Conservation (phyloP, 2,113 vertebrate species). For the Sitta europaea region DNA sequence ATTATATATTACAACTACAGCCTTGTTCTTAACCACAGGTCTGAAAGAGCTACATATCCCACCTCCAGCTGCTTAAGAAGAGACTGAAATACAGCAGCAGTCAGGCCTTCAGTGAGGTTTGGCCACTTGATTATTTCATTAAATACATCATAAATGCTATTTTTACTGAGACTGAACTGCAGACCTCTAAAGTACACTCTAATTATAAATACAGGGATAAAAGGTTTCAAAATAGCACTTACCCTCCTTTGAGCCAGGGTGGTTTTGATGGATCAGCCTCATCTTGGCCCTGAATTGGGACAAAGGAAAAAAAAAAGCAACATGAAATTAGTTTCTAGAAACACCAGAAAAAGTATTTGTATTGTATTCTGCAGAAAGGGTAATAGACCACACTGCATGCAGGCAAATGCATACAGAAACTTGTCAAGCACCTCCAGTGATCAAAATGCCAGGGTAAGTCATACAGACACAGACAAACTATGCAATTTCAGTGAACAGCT, state of each 20-base stretch:
- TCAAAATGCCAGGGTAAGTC: background rate
- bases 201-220: background rate
- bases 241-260: constrained; percentile 91
- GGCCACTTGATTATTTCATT: background rate
- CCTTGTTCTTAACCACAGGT: background rate
- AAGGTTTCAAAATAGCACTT: constrained; percentile 58
- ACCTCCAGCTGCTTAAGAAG: background rate
- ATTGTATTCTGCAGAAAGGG: background rate
- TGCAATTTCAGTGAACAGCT: background rate
- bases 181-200: background rate
- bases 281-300: constrained; percentile 73
- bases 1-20: background rate
- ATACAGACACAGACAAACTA: background rate
- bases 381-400: constrained; percentile 20
- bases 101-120: background rate
- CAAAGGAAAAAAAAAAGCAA: background rate
- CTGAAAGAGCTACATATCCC: background rate
- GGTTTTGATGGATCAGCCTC: constrained; percentile 79
- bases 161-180: background rate
- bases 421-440: background rate
- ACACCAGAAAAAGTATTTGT: background rate
- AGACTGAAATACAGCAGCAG: background rate
- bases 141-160: background rate
- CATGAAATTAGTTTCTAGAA: background rate
- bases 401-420: background rate